Percentiles rank a stretch among this genome's conserved stretches.
phyloP scores from a whole-genome alignment of 2,888 invertebrate genomes.

The Acholoe squamosa region DNA sequence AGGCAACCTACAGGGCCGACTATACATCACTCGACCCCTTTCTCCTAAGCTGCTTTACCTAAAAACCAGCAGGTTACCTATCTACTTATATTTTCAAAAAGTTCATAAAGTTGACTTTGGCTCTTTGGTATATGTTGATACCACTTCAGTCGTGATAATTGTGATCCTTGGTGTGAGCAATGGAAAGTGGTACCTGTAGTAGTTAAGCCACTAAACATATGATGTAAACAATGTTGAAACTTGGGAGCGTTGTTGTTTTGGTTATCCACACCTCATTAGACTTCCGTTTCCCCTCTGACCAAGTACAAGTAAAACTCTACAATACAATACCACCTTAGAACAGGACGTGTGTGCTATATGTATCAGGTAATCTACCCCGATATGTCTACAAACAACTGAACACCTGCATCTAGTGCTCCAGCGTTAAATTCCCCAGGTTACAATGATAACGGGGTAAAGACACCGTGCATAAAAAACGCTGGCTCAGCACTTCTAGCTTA shows the following conservation, averaged over 20 bases:
- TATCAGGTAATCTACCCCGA: background rate
- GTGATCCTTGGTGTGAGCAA: background rate
- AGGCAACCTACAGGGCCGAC: background rate
- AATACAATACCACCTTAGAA: too few species aligned
- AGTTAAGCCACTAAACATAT: too few species aligned
- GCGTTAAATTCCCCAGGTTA: background rate
- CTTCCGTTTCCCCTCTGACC: too few species aligned
- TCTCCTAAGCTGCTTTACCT: background rate
- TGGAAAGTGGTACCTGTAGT: background rate
- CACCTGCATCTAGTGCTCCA: background rate
- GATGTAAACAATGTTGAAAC: too few species aligned
- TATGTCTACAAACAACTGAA: background rate
- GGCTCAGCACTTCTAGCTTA: background rate
- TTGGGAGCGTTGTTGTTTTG: too few species aligned
- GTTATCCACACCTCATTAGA: too few species aligned
- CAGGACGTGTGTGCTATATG: background rate
- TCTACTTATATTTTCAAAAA: background rate
- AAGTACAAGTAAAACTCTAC: too few species aligned
- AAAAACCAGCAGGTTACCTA: background rate
- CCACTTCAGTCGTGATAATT: too few species aligned
- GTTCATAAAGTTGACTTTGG: too few species aligned
- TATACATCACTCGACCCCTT: background rate
- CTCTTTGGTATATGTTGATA: too few species aligned
- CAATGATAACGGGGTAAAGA: constrained; percentile 17
- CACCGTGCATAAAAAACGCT: background rate